These are phyloP conservation scores for Temnothorax longispinosus DNA, from an alignment of 1,140 invertebrate genomes.

Conservation along the genomic window DNA sequence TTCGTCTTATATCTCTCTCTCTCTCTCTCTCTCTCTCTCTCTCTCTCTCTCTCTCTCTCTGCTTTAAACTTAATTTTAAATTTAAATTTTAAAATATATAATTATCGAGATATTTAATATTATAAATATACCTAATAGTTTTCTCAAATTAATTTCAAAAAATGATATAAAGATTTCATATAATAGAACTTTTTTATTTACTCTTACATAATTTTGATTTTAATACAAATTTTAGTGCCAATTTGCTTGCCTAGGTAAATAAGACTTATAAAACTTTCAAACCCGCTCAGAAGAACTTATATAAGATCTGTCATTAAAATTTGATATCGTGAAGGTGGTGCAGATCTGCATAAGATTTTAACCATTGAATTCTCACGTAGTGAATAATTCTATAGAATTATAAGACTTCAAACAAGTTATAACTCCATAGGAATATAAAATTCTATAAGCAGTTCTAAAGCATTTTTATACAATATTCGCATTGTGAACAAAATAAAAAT, in stretches of 20 bases:
- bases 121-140: not conserved
- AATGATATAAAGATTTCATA: not conserved
- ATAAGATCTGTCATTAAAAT: slow-evolving; percentile 33
- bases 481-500: not conserved
- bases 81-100: not conserved
- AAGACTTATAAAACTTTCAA: slow-evolving; percentile 5
- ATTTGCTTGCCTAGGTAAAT: not conserved
- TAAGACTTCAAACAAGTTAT: slow-evolving; percentile 2
- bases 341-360: slow-evolving; percentile 28
- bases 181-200: not conserved
- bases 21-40: not conserved
- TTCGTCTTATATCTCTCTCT: too few relatives aligned
- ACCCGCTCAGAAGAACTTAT: not conserved
- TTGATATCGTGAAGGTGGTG: slow-evolving; percentile 24
- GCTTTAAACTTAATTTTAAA: not conserved
- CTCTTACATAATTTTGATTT: not conserved
- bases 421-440: slow-evolving; percentile 30
- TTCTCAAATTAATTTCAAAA: not conserved
- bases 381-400: slow-evolving; percentile 43
- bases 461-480: not conserved
- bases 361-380: slow-evolving; percentile 9
- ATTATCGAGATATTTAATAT: not conserved
- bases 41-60: not conserved
- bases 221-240: not conserved
- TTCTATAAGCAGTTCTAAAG: slow-evolving; percentile 6